Evolutionary conservation across 2,888 invertebrate species (phyloP), one percentile per base, ranked within the genome.

Genomic region (Athrips mouffetella): DNA sequence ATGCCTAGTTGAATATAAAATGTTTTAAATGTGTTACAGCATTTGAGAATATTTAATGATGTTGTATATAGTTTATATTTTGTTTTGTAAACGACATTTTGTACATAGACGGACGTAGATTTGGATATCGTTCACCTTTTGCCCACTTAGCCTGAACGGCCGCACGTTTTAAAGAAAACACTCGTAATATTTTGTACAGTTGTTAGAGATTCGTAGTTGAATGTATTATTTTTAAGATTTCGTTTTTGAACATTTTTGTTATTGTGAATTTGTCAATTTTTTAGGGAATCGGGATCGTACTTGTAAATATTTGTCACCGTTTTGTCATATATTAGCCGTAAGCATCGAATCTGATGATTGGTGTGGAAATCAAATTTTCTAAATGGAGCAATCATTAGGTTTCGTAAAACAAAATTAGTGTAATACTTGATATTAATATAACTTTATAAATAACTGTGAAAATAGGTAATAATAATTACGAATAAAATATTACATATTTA

Each of bases 251-350:
- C 67, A 73, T 76, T 72, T 88, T 91, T 91, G 87, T 90, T 91
- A 89, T 80, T 90, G 91, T 90, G 90, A 90, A 90, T 90, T 90
- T 90, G 91, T 91, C 91, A 91, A 91, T 91, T 91, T 91, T 91
- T 91, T 91, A 91, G 91, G 91, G 90, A 91, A 91, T 90, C 89
- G 91, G 91, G 91, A 90, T 90, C 82, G 90, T 91, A 90, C 89
- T 31, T 91, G 91, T 91, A 91, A 83, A 88, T 86, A 88, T 76
- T 80, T 79, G 78, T 80, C 86, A 87, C 85, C 79, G 78, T 80
- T 84, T 81, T 84, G 84, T 85, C 81, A 80, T 78, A 82, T 81
- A 80, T 67, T 81, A 80, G 77, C 62, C 58, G 55, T 87, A 85
- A 29, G 30, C 11, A 74, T 73, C 70, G 76, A 76, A 77, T 78